Evolutionary conservation across 2,113 vertebrate genomes (phyloP).

Genomic region (Garra rufa): DNA sequence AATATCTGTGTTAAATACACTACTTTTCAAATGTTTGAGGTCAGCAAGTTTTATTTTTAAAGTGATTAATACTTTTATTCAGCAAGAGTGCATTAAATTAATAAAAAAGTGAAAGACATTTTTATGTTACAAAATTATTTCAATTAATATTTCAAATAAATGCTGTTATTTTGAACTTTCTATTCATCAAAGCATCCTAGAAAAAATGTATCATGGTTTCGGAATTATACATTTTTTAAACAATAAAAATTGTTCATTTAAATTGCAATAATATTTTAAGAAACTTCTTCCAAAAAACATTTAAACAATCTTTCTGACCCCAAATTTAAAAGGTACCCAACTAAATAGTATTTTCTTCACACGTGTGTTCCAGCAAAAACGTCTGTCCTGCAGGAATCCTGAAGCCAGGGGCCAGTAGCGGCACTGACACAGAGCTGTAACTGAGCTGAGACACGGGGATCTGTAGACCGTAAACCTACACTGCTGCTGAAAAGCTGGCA

Average conservation of each 20-base stretch:
- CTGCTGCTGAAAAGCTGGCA: conserved; percentile 74
- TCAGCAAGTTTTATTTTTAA: background rate
- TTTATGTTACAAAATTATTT: background rate
- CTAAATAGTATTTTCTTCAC: too few species aligned
- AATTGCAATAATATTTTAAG: background rate
- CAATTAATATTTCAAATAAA: too few species aligned
- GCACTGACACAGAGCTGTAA: conserved; percentile 66
- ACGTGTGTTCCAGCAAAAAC: background rate
- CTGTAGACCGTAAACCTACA: conserved; percentile 76
- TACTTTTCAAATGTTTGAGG: background rate
- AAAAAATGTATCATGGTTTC: background rate
- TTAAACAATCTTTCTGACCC: background rate
- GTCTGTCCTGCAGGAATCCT: conserved; percentile 29
- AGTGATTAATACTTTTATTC: background rate
- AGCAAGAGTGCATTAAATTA: background rate
- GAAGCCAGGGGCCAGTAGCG: conserved; percentile 34
- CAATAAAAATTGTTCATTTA: too few species aligned
- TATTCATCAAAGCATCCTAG: background rate
- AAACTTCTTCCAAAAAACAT: background rate
- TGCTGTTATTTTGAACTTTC: background rate
- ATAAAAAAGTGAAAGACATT: background rate
- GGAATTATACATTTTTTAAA: too few species aligned
- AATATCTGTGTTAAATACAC: background rate
- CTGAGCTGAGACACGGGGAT: conserved; percentile 67
- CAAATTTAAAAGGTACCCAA: background rate